phyloP scores from a whole-genome alignment of 2,797 vertebrate genomes.

The Sebastes cheni region DNA sequence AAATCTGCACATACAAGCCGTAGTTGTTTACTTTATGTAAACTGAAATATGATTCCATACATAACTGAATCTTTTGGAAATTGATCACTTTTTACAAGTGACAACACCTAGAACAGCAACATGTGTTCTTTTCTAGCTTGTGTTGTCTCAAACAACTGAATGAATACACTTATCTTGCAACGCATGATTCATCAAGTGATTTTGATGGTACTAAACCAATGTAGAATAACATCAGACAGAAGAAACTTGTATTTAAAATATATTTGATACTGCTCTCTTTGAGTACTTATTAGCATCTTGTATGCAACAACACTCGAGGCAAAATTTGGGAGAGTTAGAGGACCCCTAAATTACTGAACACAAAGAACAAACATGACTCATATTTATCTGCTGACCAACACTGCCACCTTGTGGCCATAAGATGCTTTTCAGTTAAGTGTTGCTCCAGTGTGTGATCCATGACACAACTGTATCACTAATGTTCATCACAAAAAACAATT shows the following conservation, averaged over 20 bases:
- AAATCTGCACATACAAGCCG: background rate
- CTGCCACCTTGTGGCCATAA: slow-evolving; percentile 72
- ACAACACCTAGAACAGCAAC: background rate
- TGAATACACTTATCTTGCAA: background rate
- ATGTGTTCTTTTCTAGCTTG: background rate
- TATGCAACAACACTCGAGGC: background rate
- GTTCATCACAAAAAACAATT: background rate
- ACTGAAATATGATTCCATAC: background rate
- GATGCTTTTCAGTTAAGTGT: slow-evolving; percentile 9
- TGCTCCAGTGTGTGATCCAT: background rate
- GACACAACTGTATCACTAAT: background rate
- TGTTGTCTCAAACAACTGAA: background rate
- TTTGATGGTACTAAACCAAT: background rate
- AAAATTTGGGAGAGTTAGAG: background rate
- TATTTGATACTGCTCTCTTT: background rate
- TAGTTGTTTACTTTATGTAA: background rate
- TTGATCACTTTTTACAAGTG: background rate
- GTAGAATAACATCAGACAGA: background rate
- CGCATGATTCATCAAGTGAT: background rate
- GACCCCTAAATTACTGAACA: background rate
- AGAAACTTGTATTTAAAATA: background rate
- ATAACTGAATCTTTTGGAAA: background rate
- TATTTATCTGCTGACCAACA: slow-evolving; percentile 43
- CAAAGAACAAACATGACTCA: background rate
- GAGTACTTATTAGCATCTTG: background rate